phyloP scores from a whole-genome alignment of 2,888 invertebrate genomes.

The Laspeyria flexula region DNA sequence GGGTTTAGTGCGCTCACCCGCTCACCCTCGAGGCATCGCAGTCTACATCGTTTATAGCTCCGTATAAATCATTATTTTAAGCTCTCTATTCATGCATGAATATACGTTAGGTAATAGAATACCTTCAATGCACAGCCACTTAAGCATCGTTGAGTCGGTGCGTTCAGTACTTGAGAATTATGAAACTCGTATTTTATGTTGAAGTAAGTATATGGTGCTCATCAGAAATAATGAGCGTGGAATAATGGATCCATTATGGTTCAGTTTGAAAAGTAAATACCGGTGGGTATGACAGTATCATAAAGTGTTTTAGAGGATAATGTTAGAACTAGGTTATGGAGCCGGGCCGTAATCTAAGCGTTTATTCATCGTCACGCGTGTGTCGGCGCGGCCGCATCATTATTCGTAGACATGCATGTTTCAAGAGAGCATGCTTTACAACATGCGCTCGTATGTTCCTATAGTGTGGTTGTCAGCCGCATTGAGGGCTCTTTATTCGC shows the following conservation, averaged over 20 bases:
- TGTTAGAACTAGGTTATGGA: slow-evolving; percentile 35
- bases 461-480: slow-evolving; percentile 19
- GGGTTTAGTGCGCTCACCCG: slow-evolving; percentile 48
- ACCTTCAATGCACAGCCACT: slow-evolving; percentile 39
- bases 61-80: slow-evolving; percentile 53
- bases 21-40: slow-evolving; percentile 29
- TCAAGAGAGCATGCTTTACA: slow-evolving; percentile 48
- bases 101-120: slow-evolving; percentile 47
- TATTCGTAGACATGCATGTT: slow-evolving; percentile 78
- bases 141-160: slow-evolving; percentile 38
- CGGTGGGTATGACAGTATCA: neutral
- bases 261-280: slow-evolving; percentile 12
- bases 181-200: slow-evolving; percentile 25
- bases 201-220: slow-evolving; percentile 8
- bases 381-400: slow-evolving; percentile 61
- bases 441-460: slow-evolving; percentile 21
- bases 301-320: slow-evolving; percentile 19
- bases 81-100: slow-evolving; percentile 43
- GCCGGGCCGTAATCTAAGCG: slow-evolving; percentile 49
- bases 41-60: slow-evolving; percentile 27
- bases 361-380: slow-evolving; percentile 76
- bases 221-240: slow-evolving; percentile 19
- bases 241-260: slow-evolving; percentile 11
- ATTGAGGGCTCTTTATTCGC: slow-evolving; percentile 39
- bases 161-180: slow-evolving; percentile 28